Evolutionary conservation across 2,888 invertebrate species (phyloP), one percentile per base, ranked within the genome.

Genomic region (Polietes domitor): DNA sequence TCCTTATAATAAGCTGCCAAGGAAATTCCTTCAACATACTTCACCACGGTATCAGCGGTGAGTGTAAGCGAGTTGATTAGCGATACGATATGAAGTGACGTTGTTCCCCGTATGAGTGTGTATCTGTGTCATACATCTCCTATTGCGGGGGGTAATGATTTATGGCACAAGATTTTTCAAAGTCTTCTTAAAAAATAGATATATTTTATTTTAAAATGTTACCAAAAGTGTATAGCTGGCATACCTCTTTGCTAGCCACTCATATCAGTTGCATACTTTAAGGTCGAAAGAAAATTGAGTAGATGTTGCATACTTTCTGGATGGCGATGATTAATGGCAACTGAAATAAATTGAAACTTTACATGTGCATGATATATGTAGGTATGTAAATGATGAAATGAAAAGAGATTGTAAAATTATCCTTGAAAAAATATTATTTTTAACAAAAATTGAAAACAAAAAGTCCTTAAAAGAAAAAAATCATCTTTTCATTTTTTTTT

Each of bases 1-100:
- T 15, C 50, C 72, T 76, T 80, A 73, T 80, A 83, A 80, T 77
- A 83, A 80, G 68, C 58, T 47, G n/a, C 53, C 10, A 53, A 37
- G 10, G 58, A 73, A 63, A 71, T 77, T 72, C 71, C 55, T 70
- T 61, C 17, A 72, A 37, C 19, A 76, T n/a, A 47, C 21, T 65
- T 58, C 26, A 24, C 68, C 24, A 15, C 41, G 65, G 12, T 26
- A 58, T 58, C 58, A 58, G 15, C 12, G 61, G 15, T 61, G 15
- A 12, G 12, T 43, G 37, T 43, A 9, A 17, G 6, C 15, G 19
- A 65, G 65, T 65, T 65, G 65, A 65, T 65, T 68, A 68, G 68
- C 37, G 2, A 24, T n/a, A n/a, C 21, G 28, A 68, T 58, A 68
- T 68, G 24, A 68, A 24, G 19, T 43, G 19, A 55, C 15, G 28